Evolutionary conservation across 2,113 vertebrate species (phyloP).

Genomic region (Leptocoma aspasia): DNA sequence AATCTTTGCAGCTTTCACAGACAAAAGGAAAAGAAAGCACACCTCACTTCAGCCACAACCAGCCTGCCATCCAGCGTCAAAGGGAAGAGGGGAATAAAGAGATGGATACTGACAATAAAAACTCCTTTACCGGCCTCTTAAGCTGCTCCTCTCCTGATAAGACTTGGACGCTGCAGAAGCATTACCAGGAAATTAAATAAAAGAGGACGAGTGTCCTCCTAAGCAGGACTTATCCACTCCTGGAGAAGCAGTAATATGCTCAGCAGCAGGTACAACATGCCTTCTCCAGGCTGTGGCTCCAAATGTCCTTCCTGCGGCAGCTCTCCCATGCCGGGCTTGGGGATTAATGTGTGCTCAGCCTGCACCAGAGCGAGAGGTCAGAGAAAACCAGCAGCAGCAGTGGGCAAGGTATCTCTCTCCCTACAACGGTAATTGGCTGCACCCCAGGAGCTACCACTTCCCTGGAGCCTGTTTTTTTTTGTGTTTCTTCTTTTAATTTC

Average conservation of each 20-base stretch:
- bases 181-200: slow-evolving; percentile 56
- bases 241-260: neutral
- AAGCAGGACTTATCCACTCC: slow-evolving; percentile 1
- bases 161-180: neutral
- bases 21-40: neutral
- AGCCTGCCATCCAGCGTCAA: neutral
- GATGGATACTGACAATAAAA: slow-evolving; percentile 15
- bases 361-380: neutral
- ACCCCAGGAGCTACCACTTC: neutral
- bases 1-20: neutral
- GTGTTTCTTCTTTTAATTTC: neutral
- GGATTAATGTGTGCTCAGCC: neutral
- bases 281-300: neutral
- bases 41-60: neutral
- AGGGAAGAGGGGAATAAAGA: slow-evolving; percentile 13
- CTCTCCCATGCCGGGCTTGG: neutral
- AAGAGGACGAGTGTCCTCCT: neutral
- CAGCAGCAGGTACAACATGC: neutral
- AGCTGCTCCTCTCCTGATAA: slow-evolving; percentile 40
- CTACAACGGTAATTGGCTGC: neutral
- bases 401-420: neutral
- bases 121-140: slow-evolving; percentile 21
- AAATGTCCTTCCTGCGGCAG: accelerated
- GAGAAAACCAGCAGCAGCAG: neutral
- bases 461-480: neutral